Evolutionary conservation across 2,797 vertebrate genomes (phyloP).

Genomic region (Acanthurus tractus): DNA sequence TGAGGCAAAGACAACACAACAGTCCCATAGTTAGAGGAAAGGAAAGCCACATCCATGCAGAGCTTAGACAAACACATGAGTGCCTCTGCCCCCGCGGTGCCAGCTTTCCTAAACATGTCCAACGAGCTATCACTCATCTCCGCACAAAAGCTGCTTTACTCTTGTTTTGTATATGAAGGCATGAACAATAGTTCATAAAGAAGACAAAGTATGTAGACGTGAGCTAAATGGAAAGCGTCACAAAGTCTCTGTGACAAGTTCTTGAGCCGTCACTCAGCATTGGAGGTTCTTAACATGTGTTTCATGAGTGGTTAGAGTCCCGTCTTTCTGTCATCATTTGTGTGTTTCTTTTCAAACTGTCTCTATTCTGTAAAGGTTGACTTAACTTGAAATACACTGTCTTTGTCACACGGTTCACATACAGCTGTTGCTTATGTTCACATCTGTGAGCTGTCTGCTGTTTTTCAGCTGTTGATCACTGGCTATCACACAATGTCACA

Average conservation of each 20-base stretch:
- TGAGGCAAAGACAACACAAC: conserved; percentile 29
- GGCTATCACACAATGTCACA: no score
- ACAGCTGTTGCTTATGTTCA: not conserved
- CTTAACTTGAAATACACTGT: not conserved
- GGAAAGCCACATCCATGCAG: conserved; percentile 67
- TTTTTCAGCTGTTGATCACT: no score
- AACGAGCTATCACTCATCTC: conserved; percentile 55
- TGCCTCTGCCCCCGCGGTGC: conserved; percentile 51
- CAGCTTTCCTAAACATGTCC: conserved; percentile 75
- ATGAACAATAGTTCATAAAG: conserved; percentile 27
- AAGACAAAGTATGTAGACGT: not conserved
- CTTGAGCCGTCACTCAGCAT: not conserved
- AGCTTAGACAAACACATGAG: conserved; percentile 62
- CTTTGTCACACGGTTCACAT: not conserved
- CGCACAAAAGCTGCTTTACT: conserved; percentile 32
- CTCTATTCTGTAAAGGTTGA: not conserved
- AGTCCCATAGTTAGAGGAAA: conserved; percentile 44
- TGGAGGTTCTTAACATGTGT: not conserved
- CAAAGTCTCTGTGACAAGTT: not conserved
- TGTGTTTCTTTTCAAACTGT: not conserved
- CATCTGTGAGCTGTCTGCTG: not conserved
- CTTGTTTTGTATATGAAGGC: conserved; percentile 24
- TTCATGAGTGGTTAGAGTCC: no score
- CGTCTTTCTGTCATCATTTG: conserved; percentile 8
- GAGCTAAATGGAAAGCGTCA: not conserved